Evolutionary conservation across 2,113 vertebrate species (phyloP).

Genomic region (Bos indicus): DNA sequence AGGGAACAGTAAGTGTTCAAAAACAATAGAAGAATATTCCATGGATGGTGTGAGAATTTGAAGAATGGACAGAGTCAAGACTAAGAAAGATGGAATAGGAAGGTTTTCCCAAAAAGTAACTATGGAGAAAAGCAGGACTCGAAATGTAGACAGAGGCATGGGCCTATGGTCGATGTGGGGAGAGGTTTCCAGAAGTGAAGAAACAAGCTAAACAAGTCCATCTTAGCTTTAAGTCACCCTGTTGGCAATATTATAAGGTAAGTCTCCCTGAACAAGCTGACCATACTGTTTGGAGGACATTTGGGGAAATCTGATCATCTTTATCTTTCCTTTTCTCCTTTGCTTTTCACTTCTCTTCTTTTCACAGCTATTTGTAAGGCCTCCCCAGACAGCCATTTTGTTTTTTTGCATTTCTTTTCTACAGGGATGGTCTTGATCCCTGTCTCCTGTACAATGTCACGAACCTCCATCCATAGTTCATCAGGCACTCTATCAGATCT

Average conservation of each 20-base stretch:
- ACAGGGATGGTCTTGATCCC: too few species aligned
- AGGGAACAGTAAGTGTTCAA: neutral
- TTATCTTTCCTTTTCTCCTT: neutral
- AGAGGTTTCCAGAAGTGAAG: neutral
- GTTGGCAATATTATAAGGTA: neutral
- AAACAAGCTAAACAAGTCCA: constrained; percentile 23
- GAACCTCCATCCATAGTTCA: too few species aligned
- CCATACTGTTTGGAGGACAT: neutral
- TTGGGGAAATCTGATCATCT: neutral
- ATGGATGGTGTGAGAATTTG: neutral
- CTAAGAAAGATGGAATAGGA: neutral
- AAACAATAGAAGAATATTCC: neutral
- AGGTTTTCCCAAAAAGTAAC: neutral
- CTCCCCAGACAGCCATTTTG: too few species aligned
- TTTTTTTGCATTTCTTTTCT: too few species aligned
- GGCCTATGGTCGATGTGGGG: neutral
- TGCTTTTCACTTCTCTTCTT: too few species aligned
- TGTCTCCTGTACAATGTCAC: too few species aligned
- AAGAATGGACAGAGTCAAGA: neutral
- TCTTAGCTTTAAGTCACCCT: neutral
- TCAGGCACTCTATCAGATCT: too few species aligned
- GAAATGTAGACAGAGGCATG: neutral
- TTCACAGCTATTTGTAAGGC: too few species aligned
- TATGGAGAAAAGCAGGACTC: neutral
- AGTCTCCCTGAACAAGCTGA: neutral